Conservation (phyloP, 2,113 vertebrate species). For the Amazona guildingii region DNA sequence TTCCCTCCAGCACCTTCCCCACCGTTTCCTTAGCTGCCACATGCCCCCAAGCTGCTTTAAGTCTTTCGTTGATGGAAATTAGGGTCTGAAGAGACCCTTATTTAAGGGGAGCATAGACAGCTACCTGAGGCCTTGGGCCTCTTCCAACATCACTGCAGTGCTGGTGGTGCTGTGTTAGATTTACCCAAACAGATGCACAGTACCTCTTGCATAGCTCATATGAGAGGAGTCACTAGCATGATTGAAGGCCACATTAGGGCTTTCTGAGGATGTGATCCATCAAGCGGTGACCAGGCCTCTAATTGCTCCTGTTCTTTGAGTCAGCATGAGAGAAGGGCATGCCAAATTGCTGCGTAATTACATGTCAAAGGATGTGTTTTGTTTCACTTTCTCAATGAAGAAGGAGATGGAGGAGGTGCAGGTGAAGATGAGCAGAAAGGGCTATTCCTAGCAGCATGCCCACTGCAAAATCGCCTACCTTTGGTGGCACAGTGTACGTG, state of each 20-base stretch:
- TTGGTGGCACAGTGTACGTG: rapidly evolving
- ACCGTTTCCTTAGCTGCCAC: neutral
- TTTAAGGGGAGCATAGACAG: neutral
- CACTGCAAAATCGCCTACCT: neutral
- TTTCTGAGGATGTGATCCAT: neutral
- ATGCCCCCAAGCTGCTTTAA: neutral
- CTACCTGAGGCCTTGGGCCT: neutral
- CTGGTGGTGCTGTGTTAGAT: neutral
- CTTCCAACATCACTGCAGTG: neutral
- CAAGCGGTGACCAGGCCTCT: neutral
- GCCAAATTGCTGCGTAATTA: neutral
- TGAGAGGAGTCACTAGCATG: rapidly evolving
- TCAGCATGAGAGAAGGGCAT: neutral
- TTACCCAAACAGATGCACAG: neutral
- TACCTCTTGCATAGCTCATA: neutral
- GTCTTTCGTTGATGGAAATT: neutral
- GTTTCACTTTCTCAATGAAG: neutral
- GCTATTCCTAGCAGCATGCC: neutral
- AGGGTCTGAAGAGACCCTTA: neutral
- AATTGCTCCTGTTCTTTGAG: neutral
- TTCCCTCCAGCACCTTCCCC: neutral
- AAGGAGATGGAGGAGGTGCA: neutral
- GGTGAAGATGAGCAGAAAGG: neutral
- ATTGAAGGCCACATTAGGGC: too few relatives aligned
- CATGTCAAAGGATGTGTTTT: neutral